A percentile compares a stretch with the other conserved stretches of the same genome.
Evolutionary conservation across 92 coral and sea anemone species (phyloP).

Genomic region (Umimayanthus chanpuru): DNA sequence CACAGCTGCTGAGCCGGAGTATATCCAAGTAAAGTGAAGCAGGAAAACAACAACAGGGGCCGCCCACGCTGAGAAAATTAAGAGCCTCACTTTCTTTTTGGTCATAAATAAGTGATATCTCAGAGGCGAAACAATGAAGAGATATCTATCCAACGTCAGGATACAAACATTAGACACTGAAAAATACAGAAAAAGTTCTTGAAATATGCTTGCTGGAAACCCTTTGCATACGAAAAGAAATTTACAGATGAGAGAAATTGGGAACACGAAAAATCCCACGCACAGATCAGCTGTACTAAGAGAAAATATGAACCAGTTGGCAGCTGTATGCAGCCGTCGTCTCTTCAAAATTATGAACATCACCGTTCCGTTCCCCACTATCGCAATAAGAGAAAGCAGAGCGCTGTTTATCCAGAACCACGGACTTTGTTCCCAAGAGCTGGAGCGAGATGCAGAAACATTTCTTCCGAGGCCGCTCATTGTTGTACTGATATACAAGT

Average conservation of each 20-base stretch:
- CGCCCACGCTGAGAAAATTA: neutral
- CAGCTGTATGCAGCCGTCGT: conserved; percentile 7
- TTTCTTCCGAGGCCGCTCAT: neutral
- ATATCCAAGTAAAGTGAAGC: conserved; percentile 5
- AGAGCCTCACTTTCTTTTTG: neutral
- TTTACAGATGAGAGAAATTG: neutral
- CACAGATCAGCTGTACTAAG: conserved; percentile 7
- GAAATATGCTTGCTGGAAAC: neutral
- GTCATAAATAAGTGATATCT: conserved; percentile 13
- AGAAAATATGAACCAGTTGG: conserved; percentile 1
- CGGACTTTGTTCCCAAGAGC: neutral
- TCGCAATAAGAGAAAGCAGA: neutral
- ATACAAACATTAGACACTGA: conserved; percentile 2
- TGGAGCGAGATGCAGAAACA: neutral
- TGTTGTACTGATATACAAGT: neutral
- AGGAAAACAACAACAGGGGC: neutral
- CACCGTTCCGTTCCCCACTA: neutral
- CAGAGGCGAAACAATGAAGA: neutral
- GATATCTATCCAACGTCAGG: conserved; percentile 6
- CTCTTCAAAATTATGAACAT: neutral
- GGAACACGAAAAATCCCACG: conserved; percentile 8
- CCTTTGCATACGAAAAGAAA: conserved; percentile 6
- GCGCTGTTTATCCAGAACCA: neutral
- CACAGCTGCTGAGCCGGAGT: neutral
- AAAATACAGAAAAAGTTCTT: neutral